Conservation (phyloP, 2,113 vertebrate species). For the Percina caprodes region DNA sequence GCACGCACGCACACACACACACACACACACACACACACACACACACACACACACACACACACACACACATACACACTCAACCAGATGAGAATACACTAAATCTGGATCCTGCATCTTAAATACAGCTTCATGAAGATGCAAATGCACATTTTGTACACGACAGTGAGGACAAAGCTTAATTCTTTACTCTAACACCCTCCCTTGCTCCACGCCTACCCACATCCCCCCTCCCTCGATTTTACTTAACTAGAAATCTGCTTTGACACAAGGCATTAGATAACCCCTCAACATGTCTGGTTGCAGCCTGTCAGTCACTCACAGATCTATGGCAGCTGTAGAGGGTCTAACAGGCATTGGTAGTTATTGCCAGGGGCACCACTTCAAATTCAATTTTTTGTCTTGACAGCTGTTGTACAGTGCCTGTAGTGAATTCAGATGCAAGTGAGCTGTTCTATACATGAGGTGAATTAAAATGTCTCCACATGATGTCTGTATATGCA, state of each 20-base stretch:
- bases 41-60: conserved; percentile 11
- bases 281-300: conserved; percentile 58
- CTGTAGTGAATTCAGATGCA: conserved; percentile 52
- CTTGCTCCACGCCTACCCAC: conserved; percentile 5
- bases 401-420: conserved; percentile 60
- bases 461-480: conserved; percentile 54
- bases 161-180: conserved; percentile 69
- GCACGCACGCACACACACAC: conserved; percentile 10
- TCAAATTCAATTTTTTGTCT: conserved; percentile 49
- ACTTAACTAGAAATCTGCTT: conserved; percentile 60
- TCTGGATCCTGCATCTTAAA: conserved; percentile 90
- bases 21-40: conserved; percentile 11
- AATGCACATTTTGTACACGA: conserved; percentile 80
- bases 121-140: conserved; percentile 88
- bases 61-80: conserved; percentile 46
- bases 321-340: conserved; percentile 31
- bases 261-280: conserved; percentile 75
- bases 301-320: conserved; percentile 53
- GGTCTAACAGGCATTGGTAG: conserved; percentile 34
- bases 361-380: conserved; percentile 48
- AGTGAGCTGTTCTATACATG: conserved; percentile 31
- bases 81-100: conserved; percentile 88
- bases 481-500: conserved; percentile 40
- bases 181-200: conserved; percentile 50
- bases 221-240: conserved; percentile 3